Evolutionary conservation across 2,113 vertebrate species (phyloP).

Genomic region (Alouatta palliata): DNA sequence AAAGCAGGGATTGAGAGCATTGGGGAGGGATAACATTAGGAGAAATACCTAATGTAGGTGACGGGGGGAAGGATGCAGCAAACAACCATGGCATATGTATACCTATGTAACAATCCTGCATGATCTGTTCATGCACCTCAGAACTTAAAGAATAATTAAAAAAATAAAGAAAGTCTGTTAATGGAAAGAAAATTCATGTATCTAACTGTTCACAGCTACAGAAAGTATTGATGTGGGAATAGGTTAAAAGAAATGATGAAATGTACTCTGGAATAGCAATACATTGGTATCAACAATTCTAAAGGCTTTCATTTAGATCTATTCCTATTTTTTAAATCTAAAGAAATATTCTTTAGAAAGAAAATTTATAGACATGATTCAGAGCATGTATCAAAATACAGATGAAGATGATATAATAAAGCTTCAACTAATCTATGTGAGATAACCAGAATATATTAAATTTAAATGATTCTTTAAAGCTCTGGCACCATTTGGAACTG

Average conservation of each 20-base stretch:
- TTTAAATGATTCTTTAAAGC: slow-evolving; percentile 26
- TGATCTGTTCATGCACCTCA: too few relatives aligned
- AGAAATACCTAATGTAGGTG: too few relatives aligned
- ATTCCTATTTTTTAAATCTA: slow-evolving; percentile 3
- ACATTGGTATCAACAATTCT: background rate
- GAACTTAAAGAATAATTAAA: too few relatives aligned
- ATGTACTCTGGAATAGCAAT: background rate
- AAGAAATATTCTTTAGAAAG: slow-evolving; percentile 1
- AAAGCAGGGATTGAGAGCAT: too few relatives aligned
- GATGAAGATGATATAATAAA: background rate
- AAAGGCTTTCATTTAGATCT: background rate
- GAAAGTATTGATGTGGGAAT: background rate
- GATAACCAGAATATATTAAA: slow-evolving; percentile 20
- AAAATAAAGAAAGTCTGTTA: too few relatives aligned
- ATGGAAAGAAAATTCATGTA: background rate
- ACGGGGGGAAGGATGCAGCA: too few relatives aligned
- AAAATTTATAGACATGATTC: slow-evolving; percentile 20
- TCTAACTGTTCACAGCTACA: background rate
- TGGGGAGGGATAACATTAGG: too few relatives aligned
- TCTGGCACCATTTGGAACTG: background rate
- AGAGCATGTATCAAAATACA: slow-evolving; percentile 18
- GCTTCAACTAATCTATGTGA: slow-evolving; percentile 12
- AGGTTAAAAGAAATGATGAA: background rate
- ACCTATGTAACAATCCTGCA: too few relatives aligned
- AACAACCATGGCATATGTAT: too few relatives aligned